Percentiles rank a stretch among this genome's conserved stretches.
These are phyloP conservation scores for Halcyon malimbica DNA, from an alignment of 2,113 vertebrate species.

Conservation along the genomic window DNA sequence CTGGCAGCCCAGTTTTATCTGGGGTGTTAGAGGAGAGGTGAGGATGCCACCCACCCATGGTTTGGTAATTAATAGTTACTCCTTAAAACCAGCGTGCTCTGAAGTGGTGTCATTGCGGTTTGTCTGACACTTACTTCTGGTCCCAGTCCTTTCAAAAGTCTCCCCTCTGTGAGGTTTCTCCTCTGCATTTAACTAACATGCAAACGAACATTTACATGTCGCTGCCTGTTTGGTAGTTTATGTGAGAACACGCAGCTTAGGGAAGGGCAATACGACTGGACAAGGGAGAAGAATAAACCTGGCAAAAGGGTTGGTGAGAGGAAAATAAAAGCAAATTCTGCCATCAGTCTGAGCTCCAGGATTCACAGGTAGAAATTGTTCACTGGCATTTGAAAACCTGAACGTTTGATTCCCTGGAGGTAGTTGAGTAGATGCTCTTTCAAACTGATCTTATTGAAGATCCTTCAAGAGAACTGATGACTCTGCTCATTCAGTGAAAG, in stretches of 20 bases:
- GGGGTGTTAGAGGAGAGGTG: not conserved
- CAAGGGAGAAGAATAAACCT: not conserved
- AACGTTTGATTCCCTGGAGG: not conserved
- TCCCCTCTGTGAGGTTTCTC: not conserved
- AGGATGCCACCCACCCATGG: not conserved
- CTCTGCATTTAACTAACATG: not conserved
- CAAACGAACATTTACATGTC: rapidly evolving
- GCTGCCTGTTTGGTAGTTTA: not conserved
- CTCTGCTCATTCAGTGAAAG: not conserved
- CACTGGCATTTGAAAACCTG: not conserved
- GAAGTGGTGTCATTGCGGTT: not conserved
- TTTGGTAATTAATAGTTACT: not conserved
- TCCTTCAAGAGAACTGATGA: not conserved
- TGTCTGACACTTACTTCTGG: not conserved
- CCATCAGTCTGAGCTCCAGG: not conserved
- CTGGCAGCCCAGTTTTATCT: not conserved
- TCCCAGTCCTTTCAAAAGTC: not conserved
- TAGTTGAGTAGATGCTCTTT: not conserved
- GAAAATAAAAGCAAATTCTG: not conserved
- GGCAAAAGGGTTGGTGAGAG: not conserved
- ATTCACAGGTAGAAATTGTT: not conserved
- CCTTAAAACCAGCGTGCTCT: not conserved
- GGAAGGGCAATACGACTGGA: not conserved
- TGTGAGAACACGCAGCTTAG: rapidly evolving
- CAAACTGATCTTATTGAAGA: not conserved